Evolutionary conservation across 2,888 invertebrate species (phyloP).

Genomic region (Drosophila subsilvestris): DNA sequence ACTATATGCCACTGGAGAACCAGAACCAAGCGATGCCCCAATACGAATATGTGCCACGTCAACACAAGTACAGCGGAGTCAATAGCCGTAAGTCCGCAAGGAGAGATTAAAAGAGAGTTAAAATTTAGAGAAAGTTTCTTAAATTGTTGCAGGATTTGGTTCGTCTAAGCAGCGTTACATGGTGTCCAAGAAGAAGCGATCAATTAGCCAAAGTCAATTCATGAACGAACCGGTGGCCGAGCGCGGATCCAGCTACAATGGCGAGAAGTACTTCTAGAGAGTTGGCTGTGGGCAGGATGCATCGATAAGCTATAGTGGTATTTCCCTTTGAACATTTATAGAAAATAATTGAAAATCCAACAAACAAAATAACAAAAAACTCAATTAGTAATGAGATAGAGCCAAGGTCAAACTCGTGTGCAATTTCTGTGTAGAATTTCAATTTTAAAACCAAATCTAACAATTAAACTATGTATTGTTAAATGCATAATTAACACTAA

Average conservation of each 20-base stretch:
- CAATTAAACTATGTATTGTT: slow-evolving; percentile 13
- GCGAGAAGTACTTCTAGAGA: slow-evolving; percentile 80
- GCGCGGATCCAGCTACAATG: slow-evolving; percentile 74
- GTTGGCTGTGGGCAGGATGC: background rate
- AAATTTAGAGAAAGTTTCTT: background rate
- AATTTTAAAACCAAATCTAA: slow-evolving; percentile 46
- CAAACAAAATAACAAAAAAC: slow-evolving; percentile 14
- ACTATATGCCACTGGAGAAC: slow-evolving; percentile 81
- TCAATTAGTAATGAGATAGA: slow-evolving; percentile 41
- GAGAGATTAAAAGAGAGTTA: too few species aligned
- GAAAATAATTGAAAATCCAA: slow-evolving; percentile 24
- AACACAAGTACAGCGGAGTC: slow-evolving; percentile 76
- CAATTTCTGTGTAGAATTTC: slow-evolving; percentile 68
- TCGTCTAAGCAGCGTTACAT: slow-evolving; percentile 83
- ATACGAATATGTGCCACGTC: slow-evolving; percentile 81
- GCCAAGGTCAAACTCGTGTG: slow-evolving; percentile 58
- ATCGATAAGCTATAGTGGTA: slow-evolving; percentile 28
- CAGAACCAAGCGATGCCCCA: slow-evolving; percentile 81
- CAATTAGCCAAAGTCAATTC: slow-evolving; percentile 76
- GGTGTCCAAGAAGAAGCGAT: slow-evolving; percentile 84
- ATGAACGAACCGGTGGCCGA: slow-evolving; percentile 76
- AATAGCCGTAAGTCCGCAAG: slow-evolving; percentile 75
- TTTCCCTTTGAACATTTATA: slow-evolving; percentile 22
- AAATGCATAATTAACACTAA: slow-evolving; percentile 36
- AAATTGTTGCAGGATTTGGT: slow-evolving; percentile 62